Evolutionary conservation across 2,113 vertebrate species (phyloP).

Genomic region (Chiloscyllium plagiosum): DNA sequence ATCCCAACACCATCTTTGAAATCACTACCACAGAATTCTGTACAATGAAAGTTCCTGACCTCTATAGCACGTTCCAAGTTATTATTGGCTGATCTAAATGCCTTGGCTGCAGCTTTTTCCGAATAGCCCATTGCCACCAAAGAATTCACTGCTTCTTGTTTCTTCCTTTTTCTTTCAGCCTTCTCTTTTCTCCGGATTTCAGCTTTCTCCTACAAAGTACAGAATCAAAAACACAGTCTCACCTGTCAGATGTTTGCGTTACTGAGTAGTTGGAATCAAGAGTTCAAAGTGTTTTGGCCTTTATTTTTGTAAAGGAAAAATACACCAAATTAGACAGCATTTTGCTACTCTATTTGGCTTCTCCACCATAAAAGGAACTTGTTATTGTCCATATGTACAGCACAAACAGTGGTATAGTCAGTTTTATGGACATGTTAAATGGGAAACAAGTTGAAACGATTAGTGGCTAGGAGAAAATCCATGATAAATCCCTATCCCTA

Average conservation of each 20-base stretch:
- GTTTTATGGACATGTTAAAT: background rate
- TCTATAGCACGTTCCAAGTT: conserved; percentile 68
- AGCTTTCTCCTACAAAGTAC: conserved; percentile 65
- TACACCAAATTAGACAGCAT: background rate
- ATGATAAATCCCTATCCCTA: no score
- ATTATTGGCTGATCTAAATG: conserved; percentile 65
- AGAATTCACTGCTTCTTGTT: conserved; percentile 58
- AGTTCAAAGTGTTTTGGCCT: background rate
- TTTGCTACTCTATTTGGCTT: background rate
- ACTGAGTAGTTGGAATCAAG: background rate
- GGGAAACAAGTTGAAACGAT: background rate
- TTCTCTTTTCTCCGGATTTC: conserved; percentile 67
- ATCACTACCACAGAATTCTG: background rate
- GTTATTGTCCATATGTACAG: background rate
- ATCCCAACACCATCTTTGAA: background rate
- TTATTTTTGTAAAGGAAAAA: background rate
- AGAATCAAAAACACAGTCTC: background rate
- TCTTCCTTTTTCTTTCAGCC: conserved; percentile 60
- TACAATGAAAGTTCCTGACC: conserved; percentile 48
- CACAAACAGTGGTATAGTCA: background rate
- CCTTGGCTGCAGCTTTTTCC: conserved; percentile 64
- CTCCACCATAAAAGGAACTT: background rate
- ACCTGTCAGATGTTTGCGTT: background rate
- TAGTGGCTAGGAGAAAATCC: no score
- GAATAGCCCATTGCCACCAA: conserved; percentile 72